phyloP scores from a whole-genome alignment of 2,797 vertebrate species.

The Acrocephalus scirpaceus region DNA sequence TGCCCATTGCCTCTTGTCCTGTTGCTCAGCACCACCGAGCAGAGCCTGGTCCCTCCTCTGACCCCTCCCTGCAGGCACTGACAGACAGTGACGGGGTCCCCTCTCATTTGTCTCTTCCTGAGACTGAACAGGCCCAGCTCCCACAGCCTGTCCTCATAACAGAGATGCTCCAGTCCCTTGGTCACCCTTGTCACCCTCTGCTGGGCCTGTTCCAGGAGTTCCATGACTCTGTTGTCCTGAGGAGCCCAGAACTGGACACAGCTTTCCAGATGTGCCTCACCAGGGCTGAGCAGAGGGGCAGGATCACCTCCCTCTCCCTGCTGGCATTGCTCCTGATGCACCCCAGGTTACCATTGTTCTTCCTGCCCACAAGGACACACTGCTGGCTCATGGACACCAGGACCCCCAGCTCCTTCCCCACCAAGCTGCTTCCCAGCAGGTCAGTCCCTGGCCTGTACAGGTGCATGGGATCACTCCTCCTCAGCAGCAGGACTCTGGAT shows the following conservation, averaged over 20 bases:
- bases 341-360: background rate
- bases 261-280: background rate
- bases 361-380: background rate
- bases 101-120: accelerated
- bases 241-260: background rate
- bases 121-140: background rate
- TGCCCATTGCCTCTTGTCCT: accelerated
- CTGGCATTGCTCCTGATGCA: background rate
- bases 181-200: background rate
- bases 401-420: background rate
- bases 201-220: background rate
- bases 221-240: no score
- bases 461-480: background rate
- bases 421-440: background rate
- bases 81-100: background rate
- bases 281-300: background rate
- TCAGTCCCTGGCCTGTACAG: no score
- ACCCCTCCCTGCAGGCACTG: background rate
- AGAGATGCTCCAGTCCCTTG: background rate
- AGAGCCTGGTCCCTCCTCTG: background rate
- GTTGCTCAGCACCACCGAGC: accelerated
- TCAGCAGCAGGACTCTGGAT: background rate
- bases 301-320: background rate
- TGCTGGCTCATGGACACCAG: background rate
- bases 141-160: background rate